Evolutionary conservation across 2,888 invertebrate species (phyloP), one percentile per base, ranked within the genome.

Genomic region (Mamestra brassicae): DNA sequence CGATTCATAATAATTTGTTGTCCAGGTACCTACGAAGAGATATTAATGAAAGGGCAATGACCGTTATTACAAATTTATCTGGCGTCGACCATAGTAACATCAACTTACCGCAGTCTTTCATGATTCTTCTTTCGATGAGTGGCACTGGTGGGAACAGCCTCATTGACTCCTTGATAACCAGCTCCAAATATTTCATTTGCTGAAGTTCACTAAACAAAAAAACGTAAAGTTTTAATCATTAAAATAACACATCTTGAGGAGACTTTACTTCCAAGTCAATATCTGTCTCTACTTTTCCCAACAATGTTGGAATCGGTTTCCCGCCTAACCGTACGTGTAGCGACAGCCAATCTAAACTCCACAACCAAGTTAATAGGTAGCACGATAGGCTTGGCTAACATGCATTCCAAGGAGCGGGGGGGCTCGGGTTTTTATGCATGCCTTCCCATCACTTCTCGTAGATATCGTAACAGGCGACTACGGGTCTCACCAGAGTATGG

Each of bases 81-180:
- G 26, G 26, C 26, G 26, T 26, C 26, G 26, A 26, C 26, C 26
- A 26, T 4, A 60, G 13, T 10, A 8, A 6, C 13, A 54, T 26
- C 4, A 26, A 78, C 91, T 89, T 77, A 95, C 94, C 91, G n/a
- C 89, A 88, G 61, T 97, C 96, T 80, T 94, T 92, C 1, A 88
- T 90, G 0, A 96, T 86, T 57, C 88, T 80, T 79, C 97, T 91
- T 79, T 93, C 95, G 71, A 96, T 95, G 0, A 97, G 72, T 3
- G 97, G 97, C 3, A 97, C 97, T 0, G 97, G 93, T 0, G 97
- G 97, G 83, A 94, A 97, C 26, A 97, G 81, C 13, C 97, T 89
- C 55, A 97, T 90, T 0, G 96, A 90, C 88, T 97, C 97, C 81
- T 96, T 97, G 61, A 97, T 95, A 0, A 97, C 96, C 60, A 94